Conservation (phyloP, 2,888 invertebrate genomes). For the Pterostichus niger region DNA sequence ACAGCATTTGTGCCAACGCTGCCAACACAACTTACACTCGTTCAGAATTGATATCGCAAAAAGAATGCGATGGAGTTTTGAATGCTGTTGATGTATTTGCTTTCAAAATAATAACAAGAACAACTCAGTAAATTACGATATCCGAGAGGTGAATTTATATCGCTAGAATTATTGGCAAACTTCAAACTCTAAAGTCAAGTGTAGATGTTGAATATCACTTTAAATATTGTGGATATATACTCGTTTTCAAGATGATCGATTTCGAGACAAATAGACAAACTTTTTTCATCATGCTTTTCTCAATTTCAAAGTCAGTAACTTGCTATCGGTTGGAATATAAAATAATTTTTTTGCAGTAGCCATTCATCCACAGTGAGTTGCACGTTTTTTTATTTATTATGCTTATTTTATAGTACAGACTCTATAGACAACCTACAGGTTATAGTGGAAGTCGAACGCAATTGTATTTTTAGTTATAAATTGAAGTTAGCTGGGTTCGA, state of each 20-base stretch:
- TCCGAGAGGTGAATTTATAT: too few species aligned
- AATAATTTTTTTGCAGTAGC: too few species aligned
- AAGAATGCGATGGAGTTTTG: slow-evolving; percentile 17
- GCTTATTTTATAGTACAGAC: too few species aligned
- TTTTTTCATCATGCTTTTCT: slow-evolving; percentile 35
- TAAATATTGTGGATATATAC: not conserved
- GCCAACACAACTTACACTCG: slow-evolving; percentile 20
- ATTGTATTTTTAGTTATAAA: too few species aligned
- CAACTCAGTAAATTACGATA: not conserved
- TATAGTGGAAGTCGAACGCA: too few species aligned
- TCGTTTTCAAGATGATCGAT: slow-evolving; percentile 27
- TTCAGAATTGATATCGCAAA: slow-evolving; percentile 36
- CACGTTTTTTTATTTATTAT: too few species aligned
- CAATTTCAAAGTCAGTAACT: slow-evolving; percentile 8
- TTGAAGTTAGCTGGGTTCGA: too few species aligned
- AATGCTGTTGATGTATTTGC: slow-evolving; percentile 8
- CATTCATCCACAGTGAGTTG: too few species aligned
- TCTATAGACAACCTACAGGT: too few species aligned
- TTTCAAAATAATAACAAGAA: not conserved
- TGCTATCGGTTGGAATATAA: slow-evolving; percentile 38
- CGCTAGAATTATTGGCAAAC: too few species aligned
- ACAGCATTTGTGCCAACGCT: slow-evolving; percentile 4
- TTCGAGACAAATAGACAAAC: slow-evolving; percentile 22
- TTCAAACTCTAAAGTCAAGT: too few species aligned
- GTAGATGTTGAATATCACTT: slow-evolving; percentile 12